Conservation (phyloP, 2,888 invertebrate species). For the Ametastegia equiseti region DNA sequence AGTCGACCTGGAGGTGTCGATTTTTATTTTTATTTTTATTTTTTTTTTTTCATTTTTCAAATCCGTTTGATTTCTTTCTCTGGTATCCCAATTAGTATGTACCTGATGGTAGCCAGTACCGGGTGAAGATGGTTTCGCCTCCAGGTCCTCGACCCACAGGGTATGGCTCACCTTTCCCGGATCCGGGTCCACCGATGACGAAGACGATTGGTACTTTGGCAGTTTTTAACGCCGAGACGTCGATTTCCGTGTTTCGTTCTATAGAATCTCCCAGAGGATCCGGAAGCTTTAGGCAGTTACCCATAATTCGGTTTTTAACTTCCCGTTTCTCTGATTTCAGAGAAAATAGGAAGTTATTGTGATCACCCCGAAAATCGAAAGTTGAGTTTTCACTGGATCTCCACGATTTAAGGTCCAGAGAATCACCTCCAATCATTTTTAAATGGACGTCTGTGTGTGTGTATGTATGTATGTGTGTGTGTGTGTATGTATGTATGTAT, state of each 20-base stretch:
- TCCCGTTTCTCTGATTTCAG: background rate
- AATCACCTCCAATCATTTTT: no score
- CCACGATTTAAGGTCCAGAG: no score
- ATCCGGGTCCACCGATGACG: constrained; percentile 61
- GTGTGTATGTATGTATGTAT: no score
- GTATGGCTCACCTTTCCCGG: constrained; percentile 60
- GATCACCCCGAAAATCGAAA: background rate
- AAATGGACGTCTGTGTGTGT: no score
- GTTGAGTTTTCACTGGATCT: no score
- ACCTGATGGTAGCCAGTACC: background rate
- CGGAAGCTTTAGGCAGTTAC: background rate
- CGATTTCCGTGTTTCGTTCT: background rate
- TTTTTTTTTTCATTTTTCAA: background rate
- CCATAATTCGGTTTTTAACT: no score
- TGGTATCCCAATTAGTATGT: background rate
- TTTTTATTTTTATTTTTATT: background rate
- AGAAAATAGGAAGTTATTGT: no score
- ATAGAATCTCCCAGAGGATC: background rate
- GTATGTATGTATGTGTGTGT: no score
- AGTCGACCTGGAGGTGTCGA: background rate
- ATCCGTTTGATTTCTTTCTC: no score
- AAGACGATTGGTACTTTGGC: constrained; percentile 55
- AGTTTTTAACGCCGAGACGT: background rate
- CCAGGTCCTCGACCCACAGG: constrained; percentile 5
- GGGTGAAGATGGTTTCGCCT: background rate